Evolutionary conservation across 2,113 vertebrate species (phyloP), one percentile per base, ranked within the genome.

Genomic region (Pseudorasbora parva): DNA sequence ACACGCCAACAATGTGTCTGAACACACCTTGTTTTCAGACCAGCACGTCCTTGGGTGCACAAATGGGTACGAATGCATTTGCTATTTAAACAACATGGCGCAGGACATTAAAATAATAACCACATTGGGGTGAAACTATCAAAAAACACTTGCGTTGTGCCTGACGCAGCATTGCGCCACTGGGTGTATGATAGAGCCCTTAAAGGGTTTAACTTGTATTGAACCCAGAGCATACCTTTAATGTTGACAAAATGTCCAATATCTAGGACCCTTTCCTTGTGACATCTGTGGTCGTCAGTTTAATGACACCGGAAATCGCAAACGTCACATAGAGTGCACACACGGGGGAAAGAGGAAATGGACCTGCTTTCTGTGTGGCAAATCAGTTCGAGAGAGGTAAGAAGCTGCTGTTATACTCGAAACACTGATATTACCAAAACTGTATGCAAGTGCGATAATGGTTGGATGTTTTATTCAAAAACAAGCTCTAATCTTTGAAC

Each of bases 261-360:
- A 30, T 74, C 17, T 73, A 99, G 98, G 98, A 72, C 98, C 98
- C 25, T 99, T 99, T 84, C 98, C 98, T 3, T 99, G 98, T 93
- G 96, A 98, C 84, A 98, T 99, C 88, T 99, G 98, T 87, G 98
- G 98, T 15, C 95, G 97, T 8, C 96, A 99, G 69, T 99, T 99
- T 85, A 99, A 99, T 49, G 98, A 99, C 90, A 97, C 97, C 0
- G 97, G 98, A 62, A 99, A 99, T 92, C 92, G 97, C 86, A 98
- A 97, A 84, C 96, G 97, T 66, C 98, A 99, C 89, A 96, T 98
- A 9, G 98, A 99, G 88, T 99, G 97, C 88, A 99, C 98, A 47
- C 98, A 99, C 6, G 98, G 97, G 77, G 98, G 98, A 64, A 99
- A 99, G 88, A 96, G 97, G 72, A 99, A 99, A 86, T 99, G 98